Percentiles rank a stretch among this genome's conserved stretches.
Evolutionary conservation across 2,113 vertebrate species (phyloP).

Genomic region (Corythaeola cristata): DNA sequence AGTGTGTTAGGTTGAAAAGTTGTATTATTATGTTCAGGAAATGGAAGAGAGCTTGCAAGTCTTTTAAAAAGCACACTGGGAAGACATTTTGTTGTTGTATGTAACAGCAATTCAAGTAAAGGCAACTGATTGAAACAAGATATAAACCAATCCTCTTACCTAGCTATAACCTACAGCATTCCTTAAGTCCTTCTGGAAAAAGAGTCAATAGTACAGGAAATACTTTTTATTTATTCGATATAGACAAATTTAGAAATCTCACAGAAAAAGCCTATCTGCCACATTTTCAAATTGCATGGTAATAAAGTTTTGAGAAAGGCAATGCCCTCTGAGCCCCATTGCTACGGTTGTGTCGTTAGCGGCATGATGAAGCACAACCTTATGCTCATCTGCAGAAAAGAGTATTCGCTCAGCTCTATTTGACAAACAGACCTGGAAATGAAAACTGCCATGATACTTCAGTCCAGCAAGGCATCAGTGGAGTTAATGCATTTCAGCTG

Average conservation of each 20-base stretch:
- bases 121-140: neutral
- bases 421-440: neutral
- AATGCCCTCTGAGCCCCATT: neutral
- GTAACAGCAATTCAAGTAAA: neutral
- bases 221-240: neutral
- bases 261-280: neutral
- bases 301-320: neutral
- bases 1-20: neutral
- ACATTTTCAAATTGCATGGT: neutral
- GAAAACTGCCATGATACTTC: neutral
- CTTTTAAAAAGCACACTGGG: neutral
- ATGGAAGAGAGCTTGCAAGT: neutral
- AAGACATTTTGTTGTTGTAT: neutral
- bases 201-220: neutral
- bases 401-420: neutral
- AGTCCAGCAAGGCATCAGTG: neutral
- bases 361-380: neutral
- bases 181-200: neutral
- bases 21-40: neutral
- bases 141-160: neutral
- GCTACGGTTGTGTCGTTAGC: neutral
- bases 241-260: neutral
- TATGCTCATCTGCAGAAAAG: neutral
- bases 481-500: conserved; percentile 52
- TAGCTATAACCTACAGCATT: neutral